Percentiles rank a stretch among this genome's conserved stretches.
Conservation (phyloP, 2,888 invertebrate species). For the Aelia acuminata region DNA sequence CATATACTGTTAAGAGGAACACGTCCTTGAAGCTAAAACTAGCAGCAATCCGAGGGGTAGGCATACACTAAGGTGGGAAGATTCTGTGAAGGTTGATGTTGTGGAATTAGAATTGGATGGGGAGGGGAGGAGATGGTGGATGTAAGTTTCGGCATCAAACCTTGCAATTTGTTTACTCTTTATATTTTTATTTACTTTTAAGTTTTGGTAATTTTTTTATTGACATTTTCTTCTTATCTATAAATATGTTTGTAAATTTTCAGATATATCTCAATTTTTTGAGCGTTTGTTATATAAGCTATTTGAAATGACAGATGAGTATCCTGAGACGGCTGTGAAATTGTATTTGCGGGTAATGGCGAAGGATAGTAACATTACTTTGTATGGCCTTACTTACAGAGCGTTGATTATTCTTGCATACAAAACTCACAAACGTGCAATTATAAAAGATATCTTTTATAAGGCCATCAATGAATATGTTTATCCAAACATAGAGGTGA, state of each 20-base stretch:
- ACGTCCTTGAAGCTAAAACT: no score
- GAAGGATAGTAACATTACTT: neutral
- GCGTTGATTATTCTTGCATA: constrained; percentile 51
- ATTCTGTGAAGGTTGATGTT: no score
- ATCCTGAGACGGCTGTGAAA: constrained; percentile 47
- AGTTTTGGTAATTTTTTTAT: neutral
- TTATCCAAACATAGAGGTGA: constrained; percentile 53
- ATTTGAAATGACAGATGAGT: neutral
- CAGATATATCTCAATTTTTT: constrained; percentile 28
- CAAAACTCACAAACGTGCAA: neutral
- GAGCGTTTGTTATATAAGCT: neutral
- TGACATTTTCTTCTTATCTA: neutral
- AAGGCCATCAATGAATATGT: constrained; percentile 44
- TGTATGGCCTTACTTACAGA: constrained; percentile 39
- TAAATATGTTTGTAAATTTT: neutral
- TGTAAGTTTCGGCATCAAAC: no score
- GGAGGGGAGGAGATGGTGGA: no score
- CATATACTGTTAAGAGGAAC: no score
- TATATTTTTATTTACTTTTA: no score
- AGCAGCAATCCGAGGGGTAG: no score
- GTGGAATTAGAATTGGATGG: no score
- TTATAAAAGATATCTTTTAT: constrained; percentile 35
- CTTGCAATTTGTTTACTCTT: no score
- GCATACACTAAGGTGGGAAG: no score
- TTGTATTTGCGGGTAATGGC: constrained; percentile 34